Base-by-base conservation (phyloP, 2,888 invertebrate species). In the Aporophyla lueneburgensis region DNA sequence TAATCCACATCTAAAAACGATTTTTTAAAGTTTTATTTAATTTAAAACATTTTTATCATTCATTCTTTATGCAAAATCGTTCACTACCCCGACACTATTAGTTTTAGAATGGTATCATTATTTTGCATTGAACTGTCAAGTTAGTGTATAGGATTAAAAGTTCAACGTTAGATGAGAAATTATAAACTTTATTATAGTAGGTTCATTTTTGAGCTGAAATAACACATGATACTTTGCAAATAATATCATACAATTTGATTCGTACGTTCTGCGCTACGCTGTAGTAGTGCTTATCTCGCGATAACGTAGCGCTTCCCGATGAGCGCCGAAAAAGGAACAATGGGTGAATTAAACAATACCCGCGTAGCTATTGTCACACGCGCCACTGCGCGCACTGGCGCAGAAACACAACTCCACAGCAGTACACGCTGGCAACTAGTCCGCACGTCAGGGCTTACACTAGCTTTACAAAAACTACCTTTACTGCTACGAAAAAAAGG, bases 271-370 rank as follows among this genome's bases (percentile, higher is more conserved):
- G 14, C 24, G 14, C 12, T 51, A 27, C 21, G n/a, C n/a, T 24
- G 21, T 65, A 43, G 51, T 62, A 24, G 49, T 43, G 43, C n/a
- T 27, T 53, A n/a, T 54, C 5, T 58, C 9, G 43, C 56, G 9
- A 63, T 56, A 70, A 54, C 46, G 19, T 46, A 54, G 33, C 43
- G 56, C 33, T 70, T 59, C 72, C 46, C 66, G 33, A 62, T 40
- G 53, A 61, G 53, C 51, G 72, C 66, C 81, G 40, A 83, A 83
- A 79, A 63, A 19, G 77, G 76, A 81, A 87, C 87, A 86, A 86
- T 86, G 65, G 71, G 4, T 27, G 66, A 75, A 69, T 40, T 58
- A 56, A 81, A 85, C 81, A 85, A 87, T 84, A 72, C 66, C 68
- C 59, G 74, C 74, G 70, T 70, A 43, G 53, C 21, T 65, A 65